Conservation (phyloP, 2,888 invertebrate genomes). For the Bhutanitis thaidina region DNA sequence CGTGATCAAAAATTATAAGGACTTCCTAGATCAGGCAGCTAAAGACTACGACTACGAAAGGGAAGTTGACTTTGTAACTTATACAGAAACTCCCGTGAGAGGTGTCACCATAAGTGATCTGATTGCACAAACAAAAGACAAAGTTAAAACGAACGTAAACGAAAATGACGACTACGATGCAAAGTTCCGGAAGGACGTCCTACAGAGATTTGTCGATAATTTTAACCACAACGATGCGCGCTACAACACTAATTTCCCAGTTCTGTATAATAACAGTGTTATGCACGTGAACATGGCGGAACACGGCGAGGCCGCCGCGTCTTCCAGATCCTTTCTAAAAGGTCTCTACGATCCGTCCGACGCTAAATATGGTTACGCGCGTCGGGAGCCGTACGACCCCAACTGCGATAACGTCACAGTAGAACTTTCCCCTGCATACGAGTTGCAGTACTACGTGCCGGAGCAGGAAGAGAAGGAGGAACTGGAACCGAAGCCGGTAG, state of each 20-base stretch:
- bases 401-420: conserved; percentile 51
- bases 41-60: conserved; percentile 43
- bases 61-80: conserved; percentile 32
- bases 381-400: conserved; percentile 37
- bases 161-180: conserved; percentile 55
- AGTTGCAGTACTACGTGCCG: conserved; percentile 67
- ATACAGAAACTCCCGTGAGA: conserved; percentile 35
- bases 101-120: conserved; percentile 36
- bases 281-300: conserved; percentile 41
- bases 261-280: conserved; percentile 60
- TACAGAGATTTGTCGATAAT: conserved; percentile 58
- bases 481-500: conserved; percentile 32
- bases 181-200: conserved; percentile 51
- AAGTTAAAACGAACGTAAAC: conserved; percentile 26
- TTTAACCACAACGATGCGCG: conserved; percentile 61
- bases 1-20: conserved; percentile 57
- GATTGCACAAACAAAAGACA: conserved; percentile 23
- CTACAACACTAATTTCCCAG: conserved; percentile 58
- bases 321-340: conserved; percentile 53
- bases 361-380: conserved; percentile 8
- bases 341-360: conserved; percentile 36
- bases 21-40: conserved; percentile 49
- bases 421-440: conserved; percentile 64
- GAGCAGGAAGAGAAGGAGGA: conserved; percentile 60
- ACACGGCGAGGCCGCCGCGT: conserved; percentile 36